A percentile compares a stretch with the other conserved stretches of the same genome.
These are phyloP conservation scores for Marisa cornuarietis DNA, from an alignment of 1,140 invertebrate species.

Conservation along the genomic window DNA sequence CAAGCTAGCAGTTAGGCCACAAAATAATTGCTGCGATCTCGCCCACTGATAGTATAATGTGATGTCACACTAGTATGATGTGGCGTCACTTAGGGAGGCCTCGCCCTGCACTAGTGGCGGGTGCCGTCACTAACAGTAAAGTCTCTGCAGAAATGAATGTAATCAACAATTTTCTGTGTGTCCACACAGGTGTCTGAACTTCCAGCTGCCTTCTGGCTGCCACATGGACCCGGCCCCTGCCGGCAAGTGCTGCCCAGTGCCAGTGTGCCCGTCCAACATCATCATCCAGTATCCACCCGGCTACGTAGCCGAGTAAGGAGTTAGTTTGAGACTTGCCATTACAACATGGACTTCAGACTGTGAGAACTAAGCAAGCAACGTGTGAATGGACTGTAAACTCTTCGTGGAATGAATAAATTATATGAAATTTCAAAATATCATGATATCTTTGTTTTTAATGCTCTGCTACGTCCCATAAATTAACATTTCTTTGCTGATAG, in stretches of 20 bases:
- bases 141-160: background rate
- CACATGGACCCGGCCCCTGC: slow-evolving; percentile 31
- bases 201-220: slow-evolving; percentile 37
- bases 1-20: too few species aligned
- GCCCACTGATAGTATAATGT: background rate
- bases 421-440: background rate
- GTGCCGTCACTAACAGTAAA: background rate
- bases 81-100: too few species aligned
- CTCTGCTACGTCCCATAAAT: too few species aligned
- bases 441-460: background rate
- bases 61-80: background rate
- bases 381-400: background rate
- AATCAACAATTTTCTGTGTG: background rate
- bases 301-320: slow-evolving; percentile 31
- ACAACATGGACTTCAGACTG: background rate
- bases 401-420: background rate
- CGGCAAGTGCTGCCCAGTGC: slow-evolving; percentile 41
- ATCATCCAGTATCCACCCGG: slow-evolving; percentile 36
- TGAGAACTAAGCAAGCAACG: too few species aligned
- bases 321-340: background rate
- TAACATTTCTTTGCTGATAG: too few species aligned
- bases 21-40: too few species aligned
- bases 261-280: slow-evolving; percentile 31
- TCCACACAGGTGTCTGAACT: slow-evolving; percentile 35
- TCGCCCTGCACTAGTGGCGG: too few species aligned